Percentiles rank a stretch among this genome's conserved stretches.
phyloP scores from a whole-genome alignment of 2,888 invertebrate species.

The Bellardia pandia region DNA sequence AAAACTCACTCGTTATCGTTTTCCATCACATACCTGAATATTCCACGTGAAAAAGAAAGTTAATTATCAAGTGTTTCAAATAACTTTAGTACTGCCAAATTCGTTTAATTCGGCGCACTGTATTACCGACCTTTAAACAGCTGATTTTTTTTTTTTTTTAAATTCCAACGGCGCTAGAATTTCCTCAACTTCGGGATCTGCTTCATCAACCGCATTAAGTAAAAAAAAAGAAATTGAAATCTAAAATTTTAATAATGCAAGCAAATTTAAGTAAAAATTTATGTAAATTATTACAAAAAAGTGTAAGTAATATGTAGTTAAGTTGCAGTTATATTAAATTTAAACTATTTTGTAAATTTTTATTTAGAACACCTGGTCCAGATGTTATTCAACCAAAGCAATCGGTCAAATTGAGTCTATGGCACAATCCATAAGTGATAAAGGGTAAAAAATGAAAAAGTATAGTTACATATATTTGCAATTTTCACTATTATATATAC shows the following conservation, averaged over 20 bases:
- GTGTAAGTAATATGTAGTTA: constrained; percentile 73
- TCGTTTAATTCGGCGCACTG: not conserved
- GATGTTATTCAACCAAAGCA: constrained; percentile 78
- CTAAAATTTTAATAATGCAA: constrained; percentile 40
- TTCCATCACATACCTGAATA: too few relatives aligned
- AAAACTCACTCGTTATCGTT: too few relatives aligned
- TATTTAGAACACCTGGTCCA: constrained; percentile 64
- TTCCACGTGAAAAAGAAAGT: too few relatives aligned
- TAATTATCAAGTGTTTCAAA: not conserved
- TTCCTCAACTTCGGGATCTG: not conserved
- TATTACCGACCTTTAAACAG: not conserved
- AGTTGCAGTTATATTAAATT: not conserved
- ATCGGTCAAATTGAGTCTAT: constrained; percentile 84
- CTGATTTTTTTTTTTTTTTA: not conserved
- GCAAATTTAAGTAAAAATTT: constrained; percentile 77
- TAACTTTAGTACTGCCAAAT: not conserved
- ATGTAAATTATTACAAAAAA: constrained; percentile 64
- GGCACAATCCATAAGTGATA: constrained; percentile 88
- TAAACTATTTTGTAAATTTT: constrained; percentile 58
- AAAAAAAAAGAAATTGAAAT: not conserved
- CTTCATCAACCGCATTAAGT: not conserved
- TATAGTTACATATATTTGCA: not conserved
- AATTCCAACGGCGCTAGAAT: not conserved
- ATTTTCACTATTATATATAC: not conserved
- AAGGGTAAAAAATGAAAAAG: constrained; percentile 85